Conservation (phyloP, 2,888 invertebrate species). For the Tethea ocularis region DNA sequence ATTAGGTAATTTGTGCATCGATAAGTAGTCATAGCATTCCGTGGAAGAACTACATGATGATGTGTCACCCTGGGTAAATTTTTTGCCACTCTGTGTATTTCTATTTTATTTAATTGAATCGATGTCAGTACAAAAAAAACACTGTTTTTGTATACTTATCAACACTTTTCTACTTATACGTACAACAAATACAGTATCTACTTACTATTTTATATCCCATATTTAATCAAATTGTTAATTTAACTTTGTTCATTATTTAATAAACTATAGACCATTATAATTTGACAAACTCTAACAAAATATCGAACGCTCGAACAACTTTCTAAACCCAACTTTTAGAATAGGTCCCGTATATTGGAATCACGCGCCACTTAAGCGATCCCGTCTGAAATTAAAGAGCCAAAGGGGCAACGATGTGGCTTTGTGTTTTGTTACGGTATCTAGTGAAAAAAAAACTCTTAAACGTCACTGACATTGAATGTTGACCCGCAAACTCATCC, state of each 20-base stretch:
- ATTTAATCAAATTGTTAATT: not conserved
- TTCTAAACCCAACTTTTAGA: slow-evolving; percentile 17
- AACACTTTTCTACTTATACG: no score
- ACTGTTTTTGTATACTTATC: no score
- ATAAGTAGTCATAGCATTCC: no score
- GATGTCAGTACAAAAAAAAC: no score
- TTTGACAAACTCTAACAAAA: not conserved
- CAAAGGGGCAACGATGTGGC: slow-evolving; percentile 50
- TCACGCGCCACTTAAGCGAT: slow-evolving; percentile 56
- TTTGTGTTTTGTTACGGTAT: slow-evolving; percentile 53
- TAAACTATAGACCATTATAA: not conserved
- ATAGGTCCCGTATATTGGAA: slow-evolving; percentile 39
- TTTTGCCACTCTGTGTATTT: no score
- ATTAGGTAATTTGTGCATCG: no score
- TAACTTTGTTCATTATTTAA: not conserved
- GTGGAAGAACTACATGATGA: no score
- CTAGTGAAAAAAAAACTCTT: slow-evolving; percentile 46
- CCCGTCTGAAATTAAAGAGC: slow-evolving; percentile 72
- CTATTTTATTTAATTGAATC: no score
- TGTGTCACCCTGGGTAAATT: no score
- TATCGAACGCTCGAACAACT: not conserved
- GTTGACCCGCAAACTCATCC: slow-evolving; percentile 61
- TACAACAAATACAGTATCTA: no score
- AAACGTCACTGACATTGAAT: slow-evolving; percentile 63
- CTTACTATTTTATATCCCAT: no score